These are phyloP conservation scores for Catostomus latipinnis DNA, from an alignment of 2,797 vertebrate species.

Conservation along the genomic window DNA sequence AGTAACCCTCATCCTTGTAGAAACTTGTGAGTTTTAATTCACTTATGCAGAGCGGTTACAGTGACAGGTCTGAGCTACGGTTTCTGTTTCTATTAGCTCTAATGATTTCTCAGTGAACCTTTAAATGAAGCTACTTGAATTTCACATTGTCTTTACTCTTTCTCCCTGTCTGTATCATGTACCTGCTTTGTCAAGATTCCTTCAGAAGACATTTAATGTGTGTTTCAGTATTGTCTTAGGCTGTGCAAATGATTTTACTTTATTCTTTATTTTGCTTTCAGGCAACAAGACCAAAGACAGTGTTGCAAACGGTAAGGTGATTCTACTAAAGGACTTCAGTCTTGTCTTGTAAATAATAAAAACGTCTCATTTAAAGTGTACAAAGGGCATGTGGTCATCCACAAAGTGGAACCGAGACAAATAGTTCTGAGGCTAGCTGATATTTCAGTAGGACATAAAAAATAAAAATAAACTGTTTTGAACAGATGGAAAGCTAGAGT, in stretches of 20 bases:
- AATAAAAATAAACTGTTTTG: not conserved
- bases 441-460: conserved; percentile 26
- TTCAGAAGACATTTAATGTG: conserved; percentile 8
- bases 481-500: conserved; percentile 7
- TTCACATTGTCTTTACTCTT: conserved; percentile 18
- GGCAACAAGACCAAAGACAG: conserved; percentile 97
- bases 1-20: not conserved
- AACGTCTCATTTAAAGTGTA: conserved; percentile 37
- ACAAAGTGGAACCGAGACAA: conserved; percentile 33
- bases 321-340: conserved; percentile 34
- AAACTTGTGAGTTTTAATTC: not conserved
- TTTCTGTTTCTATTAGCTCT: conserved; percentile 28
- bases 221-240: not conserved
- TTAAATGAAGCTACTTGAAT: conserved; percentile 41
- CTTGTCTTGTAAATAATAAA: conserved; percentile 52
- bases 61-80: conserved; percentile 23
- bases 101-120: conserved; percentile 46
- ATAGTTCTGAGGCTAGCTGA: conserved; percentile 22
- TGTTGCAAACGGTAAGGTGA: conserved; percentile 88
- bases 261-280: conserved; percentile 66
- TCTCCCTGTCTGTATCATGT: not conserved
- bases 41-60: not conserved
- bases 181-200: not conserved
- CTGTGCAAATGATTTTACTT: not conserved
- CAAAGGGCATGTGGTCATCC: conserved; percentile 31